Evolutionary conservation across 37 sponge, comb jelly and placozoan genomes (phyloP).

Genomic region (Eunapius fragilis): DNA sequence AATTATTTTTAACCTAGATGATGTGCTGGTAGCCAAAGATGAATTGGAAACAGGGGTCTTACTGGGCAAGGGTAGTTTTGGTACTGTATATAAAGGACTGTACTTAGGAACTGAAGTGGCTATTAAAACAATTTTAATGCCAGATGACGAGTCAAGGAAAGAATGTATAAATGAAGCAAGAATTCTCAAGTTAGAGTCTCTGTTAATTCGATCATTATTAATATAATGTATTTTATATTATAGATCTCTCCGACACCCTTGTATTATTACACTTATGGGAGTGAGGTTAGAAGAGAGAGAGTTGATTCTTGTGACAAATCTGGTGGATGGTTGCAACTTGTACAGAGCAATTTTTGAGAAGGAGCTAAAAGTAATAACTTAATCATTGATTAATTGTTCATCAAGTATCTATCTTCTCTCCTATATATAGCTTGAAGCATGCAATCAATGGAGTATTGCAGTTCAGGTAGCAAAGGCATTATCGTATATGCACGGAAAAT

Average conservation of each 20-base stretch:
- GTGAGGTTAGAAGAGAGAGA: slow-evolving; percentile 4
- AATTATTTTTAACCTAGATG: not conserved
- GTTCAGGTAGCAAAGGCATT: slow-evolving; percentile 28
- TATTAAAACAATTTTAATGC: not conserved
- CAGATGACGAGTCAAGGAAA: not conserved
- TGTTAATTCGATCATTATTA: not conserved
- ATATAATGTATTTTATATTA: not conserved
- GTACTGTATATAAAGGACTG: not conserved
- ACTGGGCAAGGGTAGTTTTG: not conserved
- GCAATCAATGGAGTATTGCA: slow-evolving; percentile 9
- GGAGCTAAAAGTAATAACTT: not conserved
- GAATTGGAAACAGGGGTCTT: not conserved
- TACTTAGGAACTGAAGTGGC: not conserved
- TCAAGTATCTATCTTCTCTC: not conserved
- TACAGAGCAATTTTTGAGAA: slow-evolving; percentile 15
- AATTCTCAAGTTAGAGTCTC: not conserved
- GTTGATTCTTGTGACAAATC: slow-evolving; percentile 33
- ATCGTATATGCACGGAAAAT: slow-evolving; percentile 32
- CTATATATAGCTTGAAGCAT: not conserved
- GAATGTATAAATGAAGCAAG: not conserved
- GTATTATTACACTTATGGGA: not conserved
- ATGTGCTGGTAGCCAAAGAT: not conserved
- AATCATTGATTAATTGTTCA: not conserved
- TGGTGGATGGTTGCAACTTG: slow-evolving; percentile 33
- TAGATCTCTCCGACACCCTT: not conserved